Base-by-base conservation (phyloP, 2,797 vertebrate species). In the Chaenodraco wilsoni region DNA sequence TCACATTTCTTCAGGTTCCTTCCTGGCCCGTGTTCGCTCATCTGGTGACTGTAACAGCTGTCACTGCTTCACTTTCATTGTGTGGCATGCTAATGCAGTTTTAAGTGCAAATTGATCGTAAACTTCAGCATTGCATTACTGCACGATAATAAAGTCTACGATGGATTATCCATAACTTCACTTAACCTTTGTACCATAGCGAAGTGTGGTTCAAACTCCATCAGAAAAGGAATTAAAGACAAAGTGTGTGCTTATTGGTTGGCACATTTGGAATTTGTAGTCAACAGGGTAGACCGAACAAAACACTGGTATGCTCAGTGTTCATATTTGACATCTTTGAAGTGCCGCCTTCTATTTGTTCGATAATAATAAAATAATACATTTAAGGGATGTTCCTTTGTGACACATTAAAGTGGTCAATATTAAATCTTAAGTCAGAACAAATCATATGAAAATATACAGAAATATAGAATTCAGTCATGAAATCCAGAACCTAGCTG, bases 311-410 rank as follows among this genome's bases (percentile, higher is more conserved):
- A 31, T 51, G 19, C n/a, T 50, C 21, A 43, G 60, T 56, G 9
- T 37, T 37, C 33, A 16, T 50, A 33, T 61, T 21, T 31, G 7
- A 66, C 43, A 68, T 65, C 49, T 75, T 54, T 68, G 54, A 61
- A 40, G 12, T 46, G 19, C 37, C 65, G 50, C 55, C 5, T 51
- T 58, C 11, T 43, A 14, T 64, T 12, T 33, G 45, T 8, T 55
- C 0, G 64, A 6, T n/a, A 13, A 69, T 43, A 27, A 27, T 27
- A 27, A 27, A 27, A 27, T 5, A 27, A 27, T 33, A 54, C 6
- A 63, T 41, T n/a, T 43, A n/a, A 37, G 11, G 13, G n/a, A 8
- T 45, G 56, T 40, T 56, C 2, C 13, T 63, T 27, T 4, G 12
- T 15, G 46, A 61, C 48, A n/a, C n/a, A n/a, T n/a, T n/a, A n/a